Percentiles rank a stretch among this genome's conserved stretches.
These are phyloP conservation scores for Pitta sordida DNA, from an alignment of 2,113 vertebrate species.

Conservation along the genomic window DNA sequence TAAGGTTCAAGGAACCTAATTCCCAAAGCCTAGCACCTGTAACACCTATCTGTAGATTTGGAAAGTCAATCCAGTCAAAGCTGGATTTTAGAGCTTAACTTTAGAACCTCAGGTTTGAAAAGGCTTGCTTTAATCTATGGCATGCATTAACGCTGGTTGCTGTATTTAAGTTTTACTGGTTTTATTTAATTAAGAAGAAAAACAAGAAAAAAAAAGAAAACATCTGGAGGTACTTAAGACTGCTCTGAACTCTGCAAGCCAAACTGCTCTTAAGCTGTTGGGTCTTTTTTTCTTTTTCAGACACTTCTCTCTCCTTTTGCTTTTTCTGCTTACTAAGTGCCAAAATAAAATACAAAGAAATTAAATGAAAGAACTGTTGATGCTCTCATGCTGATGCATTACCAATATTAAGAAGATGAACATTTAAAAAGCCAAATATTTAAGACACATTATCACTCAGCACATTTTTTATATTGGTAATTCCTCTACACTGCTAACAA, in stretches of 20 bases:
- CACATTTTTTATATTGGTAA: not conserved
- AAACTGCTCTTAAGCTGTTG: conserved; percentile 1
- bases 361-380: not conserved
- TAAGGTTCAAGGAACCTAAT: not conserved
- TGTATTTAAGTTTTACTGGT: conserved; percentile 61
- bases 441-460: not conserved
- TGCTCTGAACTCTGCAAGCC: conserved; percentile 42
- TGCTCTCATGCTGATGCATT: not conserved
- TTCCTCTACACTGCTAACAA: not conserved
- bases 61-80: conserved; percentile 36
- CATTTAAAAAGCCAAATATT: not conserved
- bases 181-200: conserved; percentile 68
- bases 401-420: not conserved
- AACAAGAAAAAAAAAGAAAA: conserved; percentile 54
- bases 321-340: not conserved
- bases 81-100: conserved; percentile 41
- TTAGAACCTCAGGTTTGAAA: conserved; percentile 38
- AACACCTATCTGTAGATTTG: conserved; percentile 6
- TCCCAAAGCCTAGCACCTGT: conserved; percentile 35
- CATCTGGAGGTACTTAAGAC: conserved; percentile 63
- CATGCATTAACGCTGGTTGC: conserved; percentile 43
- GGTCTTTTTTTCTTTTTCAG: not conserved
- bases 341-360: conserved; percentile 24
- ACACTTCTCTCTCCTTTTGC: not conserved
- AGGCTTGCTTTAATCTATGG: conserved; percentile 59